Evolutionary conservation across 2,888 invertebrate species (phyloP), one percentile per base, ranked within the genome.

Genomic region (Timema podura): DNA sequence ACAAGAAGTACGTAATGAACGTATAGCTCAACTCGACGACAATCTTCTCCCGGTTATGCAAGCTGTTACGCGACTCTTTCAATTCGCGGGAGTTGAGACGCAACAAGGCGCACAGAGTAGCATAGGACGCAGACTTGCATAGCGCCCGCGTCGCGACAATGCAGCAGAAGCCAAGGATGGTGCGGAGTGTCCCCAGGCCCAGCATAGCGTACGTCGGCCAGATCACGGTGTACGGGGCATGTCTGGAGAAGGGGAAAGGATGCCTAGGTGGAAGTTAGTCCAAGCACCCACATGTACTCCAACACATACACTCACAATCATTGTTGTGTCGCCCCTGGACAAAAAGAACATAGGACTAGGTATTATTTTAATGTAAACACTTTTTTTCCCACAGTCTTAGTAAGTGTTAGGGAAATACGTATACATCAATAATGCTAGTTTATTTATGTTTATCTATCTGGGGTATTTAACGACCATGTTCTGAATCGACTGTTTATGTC

Each of bases 1-100:
- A 89, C 78, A 90, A 84, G 6, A 88, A 88, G 79, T 91, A 95
- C 46, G 91, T 90, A 72, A 94, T 83, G 81, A 91, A 96, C 79
- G 93, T 95, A 78, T 91, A 91, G 71, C 91, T 87, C 74, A 95
- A 85, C 78, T 96, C 96, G 0, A 95, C 90, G 48, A 89, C 91
- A 76, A 89, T 86, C 76, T 87, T 79, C 74, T 54, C 75, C 73
- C 8, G 87, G 78, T 91, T 90, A 75, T 88, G 84, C 65, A 89
- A 81, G 15, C 86, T 87, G 79, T 90, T 84, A 75, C 87, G 85
- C 0, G 89, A 88, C 75, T 87, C 85, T 76, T 86, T 83, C 15
- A 91, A 81, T 81, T 89, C 84, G 78, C 87, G 84, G 75, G 87
- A 85, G 77, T 92, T 88, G 68, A 89, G 83, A 68, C 87, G 86